Evolutionary conservation across 2,113 vertebrate species (phyloP).

Genomic region (Hipposideros armiger): DNA sequence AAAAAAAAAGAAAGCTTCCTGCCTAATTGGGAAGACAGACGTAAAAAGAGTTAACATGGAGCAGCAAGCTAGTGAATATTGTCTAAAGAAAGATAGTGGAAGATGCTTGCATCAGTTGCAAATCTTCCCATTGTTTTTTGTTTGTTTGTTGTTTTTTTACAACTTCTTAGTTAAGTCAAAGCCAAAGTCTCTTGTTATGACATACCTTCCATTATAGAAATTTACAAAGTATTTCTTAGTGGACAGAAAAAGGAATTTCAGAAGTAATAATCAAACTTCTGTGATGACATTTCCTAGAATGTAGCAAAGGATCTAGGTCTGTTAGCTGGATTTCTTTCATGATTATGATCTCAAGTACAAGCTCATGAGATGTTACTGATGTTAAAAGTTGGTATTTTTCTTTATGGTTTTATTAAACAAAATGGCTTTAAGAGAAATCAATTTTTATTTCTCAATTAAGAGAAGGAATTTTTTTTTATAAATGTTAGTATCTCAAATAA

Average conservation of each 20-base stretch:
- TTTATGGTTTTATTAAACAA: constrained; percentile 1
- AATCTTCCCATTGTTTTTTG: neutral
- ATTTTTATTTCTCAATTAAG: neutral
- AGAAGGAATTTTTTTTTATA: neutral
- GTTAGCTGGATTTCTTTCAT: neutral
- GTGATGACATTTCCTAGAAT: neutral
- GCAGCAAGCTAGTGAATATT: neutral
- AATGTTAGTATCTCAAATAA: neutral
- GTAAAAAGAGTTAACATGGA: neutral
- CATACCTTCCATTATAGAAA: neutral
- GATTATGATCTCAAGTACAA: neutral
- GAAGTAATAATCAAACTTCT: neutral
- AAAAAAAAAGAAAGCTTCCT: neutral
- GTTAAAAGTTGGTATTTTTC: neutral
- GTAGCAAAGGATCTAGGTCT: neutral
- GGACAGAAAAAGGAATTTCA: neutral
- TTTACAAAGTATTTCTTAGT: neutral
- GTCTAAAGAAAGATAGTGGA: neutral
- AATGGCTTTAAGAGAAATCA: neutral
- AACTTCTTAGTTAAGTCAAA: neutral
- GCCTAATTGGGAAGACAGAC: neutral
- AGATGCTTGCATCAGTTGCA: neutral
- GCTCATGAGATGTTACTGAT: neutral
- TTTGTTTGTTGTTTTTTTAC: neutral
- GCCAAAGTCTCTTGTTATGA: neutral